Base-by-base conservation (phyloP, 2,113 vertebrate species). In the Gracilinanus agilis region DNA sequence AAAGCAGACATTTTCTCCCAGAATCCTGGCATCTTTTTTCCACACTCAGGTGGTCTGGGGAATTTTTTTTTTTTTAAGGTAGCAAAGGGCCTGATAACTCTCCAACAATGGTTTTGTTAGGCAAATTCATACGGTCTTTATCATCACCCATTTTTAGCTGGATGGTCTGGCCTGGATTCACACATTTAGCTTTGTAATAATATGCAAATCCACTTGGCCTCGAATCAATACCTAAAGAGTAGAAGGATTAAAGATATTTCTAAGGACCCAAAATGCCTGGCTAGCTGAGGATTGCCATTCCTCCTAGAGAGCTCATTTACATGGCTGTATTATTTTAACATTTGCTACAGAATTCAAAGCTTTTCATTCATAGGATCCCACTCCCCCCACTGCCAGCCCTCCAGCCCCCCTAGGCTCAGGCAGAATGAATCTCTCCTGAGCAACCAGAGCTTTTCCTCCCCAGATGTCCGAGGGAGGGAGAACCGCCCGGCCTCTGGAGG, bases 171-270 rank as follows among this genome's bases (percentile, higher is more conserved):
- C 96, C 97, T 97, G 96, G 94, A 97, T 96, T 97, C 97, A 97
- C 97, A 98, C 97, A 96, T 97, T 97, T 97, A 56, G 94, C 97
- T 97, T 97, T 97, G 96, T 97, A 97, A 97, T 97, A 96, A 97
- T 97, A 97, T 98, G 97, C 97, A 97, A 97, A 97, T 97, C 96
- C 92, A 97, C 95, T 98, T 97, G 97, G 97, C 97, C 9, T 92
- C 92, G 94, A 96, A 96, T 97, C 92, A 95, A 95, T 96, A 96
- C 91, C 94, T 96, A 92, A 97, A 98, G 96, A 97, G 97, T 96
- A 90, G 95, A 97, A 96, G 97, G 97, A 97, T 97, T 97, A 97
- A 96, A 96, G 97, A 98, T 96, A 97, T 95, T 97, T 98, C 96
- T 97, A 96, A 95, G 95, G 92, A 93, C 3, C 54, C 9, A 0